Percentiles rank a stretch among this genome's conserved stretches.
Conservation (phyloP, 2,888 invertebrate genomes). For the Frankliniella intonsa region DNA sequence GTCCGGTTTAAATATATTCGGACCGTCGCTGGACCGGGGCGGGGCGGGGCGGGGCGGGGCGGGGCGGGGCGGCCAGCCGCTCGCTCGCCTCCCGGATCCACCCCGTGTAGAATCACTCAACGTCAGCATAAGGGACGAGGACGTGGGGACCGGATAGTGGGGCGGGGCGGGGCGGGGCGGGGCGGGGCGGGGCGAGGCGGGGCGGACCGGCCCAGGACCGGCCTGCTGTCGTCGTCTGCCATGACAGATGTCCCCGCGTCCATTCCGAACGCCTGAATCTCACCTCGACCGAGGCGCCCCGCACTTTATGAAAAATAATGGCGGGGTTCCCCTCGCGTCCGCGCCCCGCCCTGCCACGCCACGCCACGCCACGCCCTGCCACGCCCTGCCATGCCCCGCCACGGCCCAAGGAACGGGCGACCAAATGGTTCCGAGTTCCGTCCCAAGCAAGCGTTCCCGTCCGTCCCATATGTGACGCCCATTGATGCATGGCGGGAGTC, state of each 20-base stretch:
- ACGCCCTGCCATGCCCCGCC: no score
- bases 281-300: neutral
- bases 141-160: neutral
- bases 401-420: neutral
- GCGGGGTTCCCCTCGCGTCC: neutral
- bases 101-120: constrained; percentile 5
- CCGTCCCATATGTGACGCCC: neutral
- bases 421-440: neutral
- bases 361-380: neutral
- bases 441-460: neutral
- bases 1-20: neutral
- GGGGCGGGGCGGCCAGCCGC: no score
- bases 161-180: neutral
- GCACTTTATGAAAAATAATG: constrained; percentile 25
- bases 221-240: neutral
- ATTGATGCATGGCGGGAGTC: neutral
- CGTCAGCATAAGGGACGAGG: neutral
- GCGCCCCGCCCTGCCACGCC: neutral
- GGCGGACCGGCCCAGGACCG: neutral
- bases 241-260: neutral
- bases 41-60: neutral
- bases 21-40: neutral
- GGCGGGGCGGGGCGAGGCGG: neutral
- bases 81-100: neutral
- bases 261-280: neutral